Conservation (phyloP, 1,140 invertebrate genomes). For the Drosophila repleta region DNA sequence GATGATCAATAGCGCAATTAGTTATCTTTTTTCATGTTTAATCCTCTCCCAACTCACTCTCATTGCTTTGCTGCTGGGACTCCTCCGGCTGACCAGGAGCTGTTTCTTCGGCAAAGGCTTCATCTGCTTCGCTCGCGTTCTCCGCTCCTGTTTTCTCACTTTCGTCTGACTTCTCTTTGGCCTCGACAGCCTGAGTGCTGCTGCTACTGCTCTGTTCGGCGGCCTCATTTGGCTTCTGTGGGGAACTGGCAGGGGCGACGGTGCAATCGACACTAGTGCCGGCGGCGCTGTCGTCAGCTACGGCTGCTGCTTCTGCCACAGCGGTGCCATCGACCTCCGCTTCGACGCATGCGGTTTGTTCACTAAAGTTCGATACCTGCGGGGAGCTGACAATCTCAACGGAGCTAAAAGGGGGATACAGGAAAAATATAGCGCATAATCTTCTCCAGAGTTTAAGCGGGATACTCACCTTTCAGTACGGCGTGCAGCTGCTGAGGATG, state of each 20-base stretch:
- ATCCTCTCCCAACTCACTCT: constrained; percentile 41
- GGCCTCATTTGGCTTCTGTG: constrained; percentile 58
- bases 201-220: constrained; percentile 46
- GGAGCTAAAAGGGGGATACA: constrained; percentile 85
- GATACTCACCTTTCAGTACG: constrained; percentile 89
- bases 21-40: neutral
- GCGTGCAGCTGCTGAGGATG: constrained; percentile 86
- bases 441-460: neutral
- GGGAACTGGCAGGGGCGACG: constrained; percentile 48
- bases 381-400: constrained; percentile 96
- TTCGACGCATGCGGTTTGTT: constrained; percentile 86
- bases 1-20: neutral
- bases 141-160: constrained; percentile 49
- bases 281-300: constrained; percentile 54
- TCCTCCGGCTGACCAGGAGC: constrained; percentile 56
- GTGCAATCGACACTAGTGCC: constrained; percentile 52
- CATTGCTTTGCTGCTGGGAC: constrained; percentile 58
- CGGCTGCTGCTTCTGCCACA: constrained; percentile 41
- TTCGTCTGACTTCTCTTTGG: constrained; percentile 48
- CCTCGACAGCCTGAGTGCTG: constrained; percentile 44
- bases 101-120: constrained; percentile 72
- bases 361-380: constrained; percentile 84
- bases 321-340: constrained; percentile 82
- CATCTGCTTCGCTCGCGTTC: constrained; percentile 64
- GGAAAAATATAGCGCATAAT: neutral